Evolutionary conservation across 2,797 vertebrate species (phyloP).

Genomic region (Pipistrellus nathusii): DNA sequence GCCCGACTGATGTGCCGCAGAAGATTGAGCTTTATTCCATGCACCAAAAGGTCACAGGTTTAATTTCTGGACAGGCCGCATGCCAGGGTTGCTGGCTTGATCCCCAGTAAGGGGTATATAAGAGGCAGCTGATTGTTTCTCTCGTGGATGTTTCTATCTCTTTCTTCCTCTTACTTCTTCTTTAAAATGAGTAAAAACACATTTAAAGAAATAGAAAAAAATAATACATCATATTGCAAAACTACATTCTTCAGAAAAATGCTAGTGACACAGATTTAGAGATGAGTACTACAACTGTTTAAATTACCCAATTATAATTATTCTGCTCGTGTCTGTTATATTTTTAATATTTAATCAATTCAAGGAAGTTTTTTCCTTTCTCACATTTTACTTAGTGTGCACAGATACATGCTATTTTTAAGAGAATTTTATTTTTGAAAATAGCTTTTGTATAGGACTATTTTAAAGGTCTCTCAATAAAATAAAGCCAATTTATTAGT

Average conservation of each 20-base stretch:
- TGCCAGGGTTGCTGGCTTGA: too few species aligned
- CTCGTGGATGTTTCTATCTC: too few species aligned
- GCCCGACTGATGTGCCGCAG: too few species aligned
- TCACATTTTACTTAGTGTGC: background rate
- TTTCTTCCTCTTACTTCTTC: too few species aligned
- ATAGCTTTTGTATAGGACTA: background rate
- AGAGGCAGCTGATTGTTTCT: too few species aligned
- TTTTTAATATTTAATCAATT: background rate
- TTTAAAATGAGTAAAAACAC: too few species aligned
- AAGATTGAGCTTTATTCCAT: too few species aligned
- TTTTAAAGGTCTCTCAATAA: background rate
- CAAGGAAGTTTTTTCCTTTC: background rate
- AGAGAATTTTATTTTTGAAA: slow-evolving; percentile 14
- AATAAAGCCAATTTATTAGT: background rate
- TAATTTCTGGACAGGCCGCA: too few species aligned
- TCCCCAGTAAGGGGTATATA: too few species aligned
- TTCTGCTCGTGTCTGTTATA: background rate
- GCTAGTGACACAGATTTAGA: background rate
- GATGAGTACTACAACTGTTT: background rate
- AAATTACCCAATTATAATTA: background rate
- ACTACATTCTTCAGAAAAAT: background rate
- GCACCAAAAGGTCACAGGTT: too few species aligned
- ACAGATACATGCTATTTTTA: background rate
- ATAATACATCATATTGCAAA: background rate
- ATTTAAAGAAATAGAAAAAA: background rate